Evolutionary conservation across 1,140 invertebrate genomes (phyloP).

Genomic region (Planococcus citri): DNA sequence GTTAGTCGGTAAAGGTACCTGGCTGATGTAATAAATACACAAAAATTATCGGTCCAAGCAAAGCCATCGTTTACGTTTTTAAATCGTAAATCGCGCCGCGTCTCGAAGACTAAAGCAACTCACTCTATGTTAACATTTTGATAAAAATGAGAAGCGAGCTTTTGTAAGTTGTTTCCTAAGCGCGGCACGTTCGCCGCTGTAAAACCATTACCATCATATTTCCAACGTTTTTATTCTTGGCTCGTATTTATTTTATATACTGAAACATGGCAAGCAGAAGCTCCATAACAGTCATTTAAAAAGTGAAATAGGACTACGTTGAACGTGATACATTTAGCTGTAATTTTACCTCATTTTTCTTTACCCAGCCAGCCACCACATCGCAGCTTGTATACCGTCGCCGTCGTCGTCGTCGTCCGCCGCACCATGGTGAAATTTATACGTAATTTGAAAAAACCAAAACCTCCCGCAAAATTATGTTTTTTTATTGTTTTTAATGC

Average conservation of each 20-base stretch:
- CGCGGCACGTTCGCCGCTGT: constrained; percentile 9
- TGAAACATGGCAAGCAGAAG: constrained; percentile 16
- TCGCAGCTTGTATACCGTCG: no score
- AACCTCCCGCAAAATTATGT: neutral
- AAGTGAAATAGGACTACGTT: constrained; percentile 20
- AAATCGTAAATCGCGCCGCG: neutral
- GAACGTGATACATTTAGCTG: constrained; percentile 15
- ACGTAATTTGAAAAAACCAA: neutral
- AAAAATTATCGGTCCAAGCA: neutral
- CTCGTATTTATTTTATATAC: constrained; percentile 20
- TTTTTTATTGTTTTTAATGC: neutral
- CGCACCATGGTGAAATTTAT: neutral
- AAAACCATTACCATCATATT: constrained; percentile 20
- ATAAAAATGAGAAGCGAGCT: constrained; percentile 1
- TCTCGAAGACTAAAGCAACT: neutral
- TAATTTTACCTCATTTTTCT: constrained; percentile 19
- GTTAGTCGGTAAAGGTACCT: no score
- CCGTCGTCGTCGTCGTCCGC: no score
- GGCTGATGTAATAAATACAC: neutral
- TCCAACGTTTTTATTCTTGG: constrained; percentile 9
- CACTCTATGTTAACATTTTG: neutral
- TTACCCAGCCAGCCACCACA: neutral
- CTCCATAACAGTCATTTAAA: constrained; percentile 20
- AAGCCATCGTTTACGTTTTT: neutral
- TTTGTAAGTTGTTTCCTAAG: constrained; percentile 14